A percentile compares a stretch with the other conserved stretches of the same genome.
Evolutionary conservation across 2,113 vertebrate species (phyloP).

Genomic region (Theristicus caerulescens): DNA sequence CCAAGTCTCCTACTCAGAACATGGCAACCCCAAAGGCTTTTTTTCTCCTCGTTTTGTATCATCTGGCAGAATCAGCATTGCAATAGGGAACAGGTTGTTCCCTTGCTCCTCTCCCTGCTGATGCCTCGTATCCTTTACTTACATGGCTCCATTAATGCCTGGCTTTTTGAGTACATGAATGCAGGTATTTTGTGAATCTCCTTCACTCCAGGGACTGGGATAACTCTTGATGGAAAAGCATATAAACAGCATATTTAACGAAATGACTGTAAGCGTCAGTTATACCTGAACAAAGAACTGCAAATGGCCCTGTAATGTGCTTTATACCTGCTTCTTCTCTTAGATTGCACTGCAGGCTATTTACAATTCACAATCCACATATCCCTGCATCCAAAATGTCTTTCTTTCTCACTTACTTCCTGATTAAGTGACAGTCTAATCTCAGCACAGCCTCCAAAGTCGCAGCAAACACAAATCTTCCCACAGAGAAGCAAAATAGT

Average conservation of each 20-base stretch:
- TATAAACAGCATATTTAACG: slow-evolving; percentile 53
- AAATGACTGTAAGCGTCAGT: slow-evolving; percentile 38
- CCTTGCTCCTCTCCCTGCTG: neutral
- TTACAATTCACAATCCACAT: slow-evolving; percentile 53
- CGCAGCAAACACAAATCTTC: slow-evolving; percentile 31
- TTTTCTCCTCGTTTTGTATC: neutral
- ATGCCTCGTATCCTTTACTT: neutral
- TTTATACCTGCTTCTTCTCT: slow-evolving; percentile 25
- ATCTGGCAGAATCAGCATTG: neutral
- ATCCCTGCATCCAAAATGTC: neutral
- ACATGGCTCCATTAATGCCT: neutral
- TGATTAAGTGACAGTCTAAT: slow-evolving; percentile 49
- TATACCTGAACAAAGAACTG: slow-evolving; percentile 39
- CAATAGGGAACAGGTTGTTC: neutral
- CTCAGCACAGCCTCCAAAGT: neutral
- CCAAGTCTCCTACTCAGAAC: neutral
- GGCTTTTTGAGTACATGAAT: slow-evolving; percentile 22
- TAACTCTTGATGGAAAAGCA: slow-evolving; percentile 17
- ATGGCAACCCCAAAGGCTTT: neutral
- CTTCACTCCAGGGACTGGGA: slow-evolving; percentile 20
- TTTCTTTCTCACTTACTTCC: slow-evolving; percentile 31
- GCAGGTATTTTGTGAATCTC: neutral
- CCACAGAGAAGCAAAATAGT: slow-evolving; percentile 42
- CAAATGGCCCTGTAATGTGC: slow-evolving; percentile 35
- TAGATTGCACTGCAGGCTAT: slow-evolving; percentile 29